A percentile compares a stretch with the other conserved stretches of the same genome.
Evolutionary conservation across 2,797 vertebrate species (phyloP).

Genomic region (Simalia tracyae): DNA sequence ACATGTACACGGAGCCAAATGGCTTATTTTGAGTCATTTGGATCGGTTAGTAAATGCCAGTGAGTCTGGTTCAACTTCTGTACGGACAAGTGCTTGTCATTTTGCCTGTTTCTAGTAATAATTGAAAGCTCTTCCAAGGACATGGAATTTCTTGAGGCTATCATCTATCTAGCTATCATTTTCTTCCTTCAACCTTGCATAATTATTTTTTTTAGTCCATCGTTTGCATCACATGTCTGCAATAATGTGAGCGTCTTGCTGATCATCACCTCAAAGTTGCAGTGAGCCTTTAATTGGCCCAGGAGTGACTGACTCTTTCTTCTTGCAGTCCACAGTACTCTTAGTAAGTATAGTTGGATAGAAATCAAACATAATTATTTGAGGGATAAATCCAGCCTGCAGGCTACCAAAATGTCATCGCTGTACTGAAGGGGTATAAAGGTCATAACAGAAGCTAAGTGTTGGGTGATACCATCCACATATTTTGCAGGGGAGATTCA

Average conservation of each 20-base stretch:
- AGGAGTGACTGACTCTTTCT: neutral
- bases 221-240: neutral
- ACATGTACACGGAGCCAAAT: neutral
- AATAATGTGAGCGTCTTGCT: neutral
- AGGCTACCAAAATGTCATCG: neutral
- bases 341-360: neutral
- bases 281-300: neutral
- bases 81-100: neutral
- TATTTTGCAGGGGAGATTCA: neutral
- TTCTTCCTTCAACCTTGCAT: neutral
- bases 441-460: neutral
- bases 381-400: neutral
- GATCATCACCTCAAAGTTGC: neutral
- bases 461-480: neutral
- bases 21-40: neutral
- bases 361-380: neutral
- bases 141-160: neutral
- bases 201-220: neutral
- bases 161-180: neutral
- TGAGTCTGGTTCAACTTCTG: neutral
- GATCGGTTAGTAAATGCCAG: neutral
- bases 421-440: neutral
- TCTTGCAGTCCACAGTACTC: neutral
- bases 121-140: neutral
- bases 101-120: neutral